Conservation (phyloP, 1,140 invertebrate genomes). For the Brachionus calyciflorus region DNA sequence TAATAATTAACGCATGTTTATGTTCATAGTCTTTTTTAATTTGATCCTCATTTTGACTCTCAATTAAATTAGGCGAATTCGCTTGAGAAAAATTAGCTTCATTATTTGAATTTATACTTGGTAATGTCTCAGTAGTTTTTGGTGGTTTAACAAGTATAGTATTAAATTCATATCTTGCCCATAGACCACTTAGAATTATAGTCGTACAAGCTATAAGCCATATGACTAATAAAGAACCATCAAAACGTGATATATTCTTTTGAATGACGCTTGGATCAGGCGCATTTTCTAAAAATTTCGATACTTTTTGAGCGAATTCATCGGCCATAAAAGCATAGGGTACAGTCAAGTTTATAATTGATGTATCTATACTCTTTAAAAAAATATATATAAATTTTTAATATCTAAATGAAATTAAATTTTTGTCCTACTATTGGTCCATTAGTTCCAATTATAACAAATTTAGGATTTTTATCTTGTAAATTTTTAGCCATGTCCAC, state of each 20-base stretch:
- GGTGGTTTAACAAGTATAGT: neutral
- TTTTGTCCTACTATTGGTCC: conserved; percentile 15
- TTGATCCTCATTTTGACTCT: neutral
- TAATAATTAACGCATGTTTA: conserved; percentile 6
- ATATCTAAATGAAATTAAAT: neutral
- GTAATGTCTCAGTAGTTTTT: neutral
- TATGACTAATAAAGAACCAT: conserved; percentile 32
- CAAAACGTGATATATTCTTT: neutral
- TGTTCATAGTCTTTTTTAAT: conserved; percentile 13
- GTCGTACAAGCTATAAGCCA: conserved; percentile 21
- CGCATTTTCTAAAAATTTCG: neutral
- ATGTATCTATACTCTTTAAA: conserved; percentile 21
- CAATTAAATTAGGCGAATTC: neutral
- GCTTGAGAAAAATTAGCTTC: neutral
- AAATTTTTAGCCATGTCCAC: neutral
- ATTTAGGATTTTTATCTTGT: neutral
- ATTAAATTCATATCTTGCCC: conserved; percentile 27
- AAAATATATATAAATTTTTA: too few species aligned
- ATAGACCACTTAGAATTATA: neutral
- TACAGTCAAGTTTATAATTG: conserved; percentile 4
- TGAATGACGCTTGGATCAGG: neutral
- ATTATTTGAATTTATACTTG: neutral
- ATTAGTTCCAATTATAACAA: conserved; percentile 36
- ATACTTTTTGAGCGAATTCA: conserved; percentile 31
- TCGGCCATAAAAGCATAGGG: conserved; percentile 35